phyloP scores from a whole-genome alignment of 2,888 invertebrate species.

The Nymphalis polychloros region DNA sequence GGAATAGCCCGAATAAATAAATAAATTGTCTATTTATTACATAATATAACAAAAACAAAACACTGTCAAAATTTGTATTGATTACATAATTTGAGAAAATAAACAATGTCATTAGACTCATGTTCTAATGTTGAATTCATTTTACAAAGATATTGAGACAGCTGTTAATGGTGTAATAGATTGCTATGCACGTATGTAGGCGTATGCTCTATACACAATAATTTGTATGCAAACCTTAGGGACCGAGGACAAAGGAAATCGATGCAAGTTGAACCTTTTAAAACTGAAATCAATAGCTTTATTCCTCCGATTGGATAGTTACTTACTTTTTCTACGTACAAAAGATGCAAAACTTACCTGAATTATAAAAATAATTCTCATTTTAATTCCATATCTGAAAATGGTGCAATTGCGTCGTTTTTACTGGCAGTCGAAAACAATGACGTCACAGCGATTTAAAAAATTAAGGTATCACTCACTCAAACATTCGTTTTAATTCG shows the following conservation, averaged over 20 bases:
- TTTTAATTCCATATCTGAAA: slow-evolving; percentile 77
- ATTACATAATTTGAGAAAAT: slow-evolving; percentile 42
- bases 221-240: slow-evolving; percentile 46
- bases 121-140: slow-evolving; percentile 20
- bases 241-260: slow-evolving; percentile 80
- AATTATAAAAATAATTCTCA: slow-evolving; percentile 68
- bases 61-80: slow-evolving; percentile 47
- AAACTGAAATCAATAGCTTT: slow-evolving; percentile 40
- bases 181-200: slow-evolving; percentile 19
- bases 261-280: slow-evolving; percentile 56
- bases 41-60: slow-evolving; percentile 60
- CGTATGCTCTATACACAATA: slow-evolving; percentile 16
- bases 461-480: slow-evolving; percentile 60
- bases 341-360: slow-evolving; percentile 58
- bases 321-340: not conserved
- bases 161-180: slow-evolving; percentile 10
- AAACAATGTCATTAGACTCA: slow-evolving; percentile 36
- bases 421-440: slow-evolving; percentile 79
- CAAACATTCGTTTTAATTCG: slow-evolving; percentile 48
- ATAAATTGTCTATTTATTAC: slow-evolving; percentile 21
- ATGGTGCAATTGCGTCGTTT: slow-evolving; percentile 84
- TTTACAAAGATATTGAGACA: slow-evolving; percentile 8
- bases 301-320: not conserved
- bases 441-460: slow-evolving; percentile 82
- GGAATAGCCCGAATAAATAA: not conserved